Evolutionary conservation across 2,888 invertebrate genomes (phyloP).

Genomic region (Drosophila macrothrix): DNA sequence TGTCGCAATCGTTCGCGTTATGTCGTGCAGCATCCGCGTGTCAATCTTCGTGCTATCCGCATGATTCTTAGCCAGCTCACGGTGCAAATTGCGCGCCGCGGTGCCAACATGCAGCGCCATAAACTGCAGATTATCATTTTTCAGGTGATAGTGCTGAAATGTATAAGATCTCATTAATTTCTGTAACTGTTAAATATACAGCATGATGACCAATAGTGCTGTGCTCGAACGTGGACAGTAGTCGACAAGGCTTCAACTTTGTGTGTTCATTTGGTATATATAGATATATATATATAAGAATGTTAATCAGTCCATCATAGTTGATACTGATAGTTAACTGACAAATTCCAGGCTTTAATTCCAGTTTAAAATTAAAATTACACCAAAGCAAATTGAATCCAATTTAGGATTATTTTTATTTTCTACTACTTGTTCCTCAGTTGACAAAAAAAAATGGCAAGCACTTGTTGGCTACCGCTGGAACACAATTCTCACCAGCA

Average conservation of each 20-base stretch:
- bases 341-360: background rate
- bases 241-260: background rate
- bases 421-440: background rate
- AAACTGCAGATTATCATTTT: constrained; percentile 96
- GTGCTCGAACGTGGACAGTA: background rate
- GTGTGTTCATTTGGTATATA: background rate
- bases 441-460: background rate
- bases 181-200: background rate
- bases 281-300: background rate
- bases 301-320: background rate
- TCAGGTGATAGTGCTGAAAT: constrained; percentile 93
- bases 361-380: background rate
- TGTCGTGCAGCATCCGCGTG: constrained; percentile 93
- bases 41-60: constrained; percentile 88
- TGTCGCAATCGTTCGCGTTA: constrained; percentile 92
- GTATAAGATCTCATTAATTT: background rate
- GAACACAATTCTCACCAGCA: background rate
- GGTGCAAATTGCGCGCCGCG: constrained; percentile 91
- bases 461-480: constrained; percentile 13
- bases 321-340: background rate
- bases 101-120: constrained; percentile 94
- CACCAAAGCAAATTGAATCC: background rate
- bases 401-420: background rate
- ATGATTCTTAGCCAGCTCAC: constrained; percentile 87
- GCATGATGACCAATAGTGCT: background rate